Evolutionary conservation across 2,888 invertebrate genomes (phyloP), one percentile per base, ranked within the genome.

Genomic region (Caenorhabditis sinica): DNA sequence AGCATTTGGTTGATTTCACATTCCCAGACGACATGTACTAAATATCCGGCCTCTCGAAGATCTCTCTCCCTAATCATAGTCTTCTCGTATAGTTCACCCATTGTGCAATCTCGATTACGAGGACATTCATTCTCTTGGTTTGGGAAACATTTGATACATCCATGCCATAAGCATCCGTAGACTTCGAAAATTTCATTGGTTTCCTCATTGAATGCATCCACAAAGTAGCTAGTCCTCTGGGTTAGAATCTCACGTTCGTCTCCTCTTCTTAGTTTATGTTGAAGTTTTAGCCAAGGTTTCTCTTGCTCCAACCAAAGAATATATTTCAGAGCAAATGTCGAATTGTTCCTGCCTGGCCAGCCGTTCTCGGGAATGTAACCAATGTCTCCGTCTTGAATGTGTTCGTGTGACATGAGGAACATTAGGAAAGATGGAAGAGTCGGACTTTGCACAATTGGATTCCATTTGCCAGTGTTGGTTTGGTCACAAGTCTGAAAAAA

Each of bases 311-410:
- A 45, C 45, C 45, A 45, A 63, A 76, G 25, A 63, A 43, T 74
- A 25, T 33, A 63, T 28, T 53, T 63, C 2, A 40, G 63, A 33
- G 28, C 61, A 36, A 43, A 65, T 56, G 1, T 71, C 72, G 45
- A 71, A 65, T 17, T 72, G 45, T 15, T 72, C 63, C 36, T 72
- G 63, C 13, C 80, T 63, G 36, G 72, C 25, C 25, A 80, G 63
- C 80, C 72, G 72, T 53, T 72, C 6, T 23, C 45, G 8, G 40
- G 45, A 2, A 28, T 15, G 6, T 5, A 28, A 20, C 5, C 36
- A 23, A 33, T 2, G 1, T 45, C 45, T 6, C 45, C 45, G 45
- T 60, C 28, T 28, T 17, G 9, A 51, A 45, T 45, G 15, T 45
- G 45, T 15, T 45, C 25, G 87, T 17, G 15, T 49, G 9, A 13